A percentile compares a stretch with the other conserved stretches of the same genome.
These are phyloP conservation scores for Sycophila sp. DNA, from an alignment of 1,140 invertebrate species.

Conservation along the genomic window DNA sequence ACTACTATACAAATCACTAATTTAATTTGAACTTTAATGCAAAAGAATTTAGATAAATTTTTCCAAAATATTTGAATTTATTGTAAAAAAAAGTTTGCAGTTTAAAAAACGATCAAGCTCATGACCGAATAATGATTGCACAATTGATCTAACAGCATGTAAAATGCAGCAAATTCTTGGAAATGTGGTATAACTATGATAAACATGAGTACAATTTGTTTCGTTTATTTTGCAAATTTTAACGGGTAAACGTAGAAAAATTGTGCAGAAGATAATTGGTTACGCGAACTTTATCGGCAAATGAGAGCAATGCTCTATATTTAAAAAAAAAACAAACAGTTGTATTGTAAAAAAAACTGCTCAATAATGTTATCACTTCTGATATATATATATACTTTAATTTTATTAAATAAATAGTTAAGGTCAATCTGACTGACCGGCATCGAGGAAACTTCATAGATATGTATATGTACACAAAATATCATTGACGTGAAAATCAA, in stretches of 20 bases:
- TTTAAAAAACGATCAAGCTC: constrained; percentile 18
- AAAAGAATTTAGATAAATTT: neutral
- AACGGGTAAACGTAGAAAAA: no score
- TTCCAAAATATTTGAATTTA: neutral
- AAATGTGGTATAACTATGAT: neutral
- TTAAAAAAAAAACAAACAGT: neutral
- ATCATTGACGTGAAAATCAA: neutral
- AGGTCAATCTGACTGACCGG: constrained; percentile 1
- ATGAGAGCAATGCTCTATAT: no score
- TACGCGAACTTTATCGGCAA: neutral
- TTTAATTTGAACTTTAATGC: constrained; percentile 18
- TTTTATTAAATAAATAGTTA: no score
- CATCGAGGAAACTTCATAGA: neutral
- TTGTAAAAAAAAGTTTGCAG: neutral
- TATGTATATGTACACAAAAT: neutral
- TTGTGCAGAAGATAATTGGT: constrained; percentile 5
- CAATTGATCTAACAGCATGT: neutral
- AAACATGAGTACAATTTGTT: neutral
- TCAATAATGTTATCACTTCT: no score
- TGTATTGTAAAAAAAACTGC: no score
- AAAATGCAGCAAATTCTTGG: neutral
- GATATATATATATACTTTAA: no score
- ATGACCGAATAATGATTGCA: neutral
- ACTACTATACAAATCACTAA: constrained; percentile 29
- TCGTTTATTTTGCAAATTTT: neutral